A percentile compares a stretch with the other conserved stretches of the same genome.
These are phyloP conservation scores for Heliornis fulica DNA, from an alignment of 2,113 vertebrate genomes.

Conservation along the genomic window DNA sequence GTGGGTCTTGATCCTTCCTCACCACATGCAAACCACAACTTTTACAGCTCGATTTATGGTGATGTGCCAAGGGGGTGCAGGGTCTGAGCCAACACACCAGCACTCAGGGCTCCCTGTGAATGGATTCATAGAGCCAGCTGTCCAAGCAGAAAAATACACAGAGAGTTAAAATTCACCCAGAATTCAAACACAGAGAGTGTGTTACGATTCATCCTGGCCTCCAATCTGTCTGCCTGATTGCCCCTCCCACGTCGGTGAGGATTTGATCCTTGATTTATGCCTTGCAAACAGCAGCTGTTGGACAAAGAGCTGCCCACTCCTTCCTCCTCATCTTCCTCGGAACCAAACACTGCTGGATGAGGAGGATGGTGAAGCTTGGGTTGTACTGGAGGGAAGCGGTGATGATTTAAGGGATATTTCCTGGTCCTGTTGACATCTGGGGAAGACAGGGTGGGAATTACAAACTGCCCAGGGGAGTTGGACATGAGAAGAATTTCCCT, in stretches of 20 bases:
- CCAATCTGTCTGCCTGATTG: rapidly evolving
- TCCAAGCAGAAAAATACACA: neutral
- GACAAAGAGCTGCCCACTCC: neutral
- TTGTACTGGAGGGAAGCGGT: neutral
- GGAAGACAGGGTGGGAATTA: neutral
- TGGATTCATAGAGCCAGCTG: neutral
- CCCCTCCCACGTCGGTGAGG: rapidly evolving
- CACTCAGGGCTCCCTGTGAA: neutral
- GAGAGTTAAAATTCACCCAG: neutral
- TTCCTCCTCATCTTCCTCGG: neutral
- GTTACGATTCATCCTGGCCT: neutral
- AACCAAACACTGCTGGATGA: rapidly evolving
- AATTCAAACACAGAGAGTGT: neutral
- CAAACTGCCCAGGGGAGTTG: no score
- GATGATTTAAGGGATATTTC: neutral
- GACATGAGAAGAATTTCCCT: no score
- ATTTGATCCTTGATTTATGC: neutral
- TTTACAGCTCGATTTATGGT: neutral
- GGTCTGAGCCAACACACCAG: neutral
- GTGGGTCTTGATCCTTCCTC: neutral
- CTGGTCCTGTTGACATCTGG: neutral
- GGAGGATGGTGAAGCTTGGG: neutral
- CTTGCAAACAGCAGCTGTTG: neutral
- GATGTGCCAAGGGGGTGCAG: rapidly evolving
- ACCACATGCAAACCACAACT: rapidly evolving